Percentiles rank a stretch among this genome's conserved stretches.
phyloP scores from a whole-genome alignment of 2,113 vertebrate species.

The Harpagus bidentatus region DNA sequence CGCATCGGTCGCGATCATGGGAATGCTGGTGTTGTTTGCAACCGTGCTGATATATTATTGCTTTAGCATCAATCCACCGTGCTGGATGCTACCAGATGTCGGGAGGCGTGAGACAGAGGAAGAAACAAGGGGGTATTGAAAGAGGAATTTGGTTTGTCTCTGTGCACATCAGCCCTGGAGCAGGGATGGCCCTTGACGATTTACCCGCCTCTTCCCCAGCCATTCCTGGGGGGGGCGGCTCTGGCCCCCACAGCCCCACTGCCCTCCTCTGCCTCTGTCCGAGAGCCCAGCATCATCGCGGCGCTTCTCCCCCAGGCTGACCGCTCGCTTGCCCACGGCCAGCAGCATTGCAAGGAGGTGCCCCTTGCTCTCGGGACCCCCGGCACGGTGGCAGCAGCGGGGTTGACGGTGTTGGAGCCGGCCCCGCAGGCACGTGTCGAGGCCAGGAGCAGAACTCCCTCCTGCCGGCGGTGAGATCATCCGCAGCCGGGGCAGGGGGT shows the following conservation, averaged over 20 bases:
- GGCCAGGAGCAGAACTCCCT: neutral
- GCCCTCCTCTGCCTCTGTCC: neutral
- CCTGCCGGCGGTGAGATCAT: neutral
- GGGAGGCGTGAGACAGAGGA: neutral
- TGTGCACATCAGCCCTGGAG: neutral
- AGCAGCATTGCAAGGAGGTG: accelerated
- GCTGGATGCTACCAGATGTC: conserved; percentile 5
- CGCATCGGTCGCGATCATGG: accelerated
- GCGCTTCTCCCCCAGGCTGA: neutral
- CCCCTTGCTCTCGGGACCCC: neutral
- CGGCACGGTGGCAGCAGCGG: accelerated
- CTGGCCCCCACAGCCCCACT: neutral
- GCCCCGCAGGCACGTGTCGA: neutral
- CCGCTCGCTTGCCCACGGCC: neutral
- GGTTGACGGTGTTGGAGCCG: neutral
- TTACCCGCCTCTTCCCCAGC: neutral
- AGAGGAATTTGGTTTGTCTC: neutral
- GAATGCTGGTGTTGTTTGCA: neutral
- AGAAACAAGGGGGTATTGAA: neutral
- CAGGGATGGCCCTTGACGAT: neutral
- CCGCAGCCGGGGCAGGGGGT: neutral
- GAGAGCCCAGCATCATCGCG: accelerated
- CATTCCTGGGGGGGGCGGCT: accelerated
- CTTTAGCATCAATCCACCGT: neutral
- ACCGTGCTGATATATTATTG: accelerated